Evolutionary conservation across 2,797 vertebrate species (phyloP).

Genomic region (Thaleichthys pacificus): DNA sequence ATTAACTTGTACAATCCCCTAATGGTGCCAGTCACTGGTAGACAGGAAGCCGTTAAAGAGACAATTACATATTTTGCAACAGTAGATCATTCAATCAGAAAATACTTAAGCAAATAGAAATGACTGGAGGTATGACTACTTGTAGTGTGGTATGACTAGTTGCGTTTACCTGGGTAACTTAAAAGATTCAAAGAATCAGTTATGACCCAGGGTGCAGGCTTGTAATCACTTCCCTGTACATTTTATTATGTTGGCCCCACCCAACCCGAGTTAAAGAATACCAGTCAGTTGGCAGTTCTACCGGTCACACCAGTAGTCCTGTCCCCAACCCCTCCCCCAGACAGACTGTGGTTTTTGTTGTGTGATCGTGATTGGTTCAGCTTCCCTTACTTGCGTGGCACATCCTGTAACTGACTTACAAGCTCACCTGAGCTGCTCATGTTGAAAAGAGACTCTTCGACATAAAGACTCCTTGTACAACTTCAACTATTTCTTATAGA

Average conservation of each 20-base stretch:
- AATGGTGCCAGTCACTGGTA: neutral
- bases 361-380: conserved; percentile 66
- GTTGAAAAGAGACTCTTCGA: conserved; percentile 50
- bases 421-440: conserved; percentile 61
- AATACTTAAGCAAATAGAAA: neutral
- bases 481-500: conserved; percentile 4
- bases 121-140: neutral
- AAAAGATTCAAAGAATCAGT: conserved; percentile 14
- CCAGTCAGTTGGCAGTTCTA: conserved; percentile 76
- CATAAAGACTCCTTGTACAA: conserved; percentile 15
- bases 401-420: conserved; percentile 75
- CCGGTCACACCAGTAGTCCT: conserved; percentile 70
- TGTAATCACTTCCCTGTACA: conserved; percentile 36
- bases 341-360: conserved; percentile 66
- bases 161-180: conserved; percentile 3
- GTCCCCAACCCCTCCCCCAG: conserved; percentile 72
- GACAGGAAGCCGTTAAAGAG: neutral
- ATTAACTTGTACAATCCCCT: neutral
- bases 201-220: conserved; percentile 23
- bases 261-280: conserved; percentile 74
- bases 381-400: conserved; percentile 71
- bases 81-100: neutral
- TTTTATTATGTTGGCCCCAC: conserved; percentile 59
- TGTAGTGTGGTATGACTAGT: neutral
- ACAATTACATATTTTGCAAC: neutral